Evolutionary conservation across 2,113 vertebrate species (phyloP), one percentile per base, ranked within the genome.

Genomic region (Sterrhoptilus dennistouni): DNA sequence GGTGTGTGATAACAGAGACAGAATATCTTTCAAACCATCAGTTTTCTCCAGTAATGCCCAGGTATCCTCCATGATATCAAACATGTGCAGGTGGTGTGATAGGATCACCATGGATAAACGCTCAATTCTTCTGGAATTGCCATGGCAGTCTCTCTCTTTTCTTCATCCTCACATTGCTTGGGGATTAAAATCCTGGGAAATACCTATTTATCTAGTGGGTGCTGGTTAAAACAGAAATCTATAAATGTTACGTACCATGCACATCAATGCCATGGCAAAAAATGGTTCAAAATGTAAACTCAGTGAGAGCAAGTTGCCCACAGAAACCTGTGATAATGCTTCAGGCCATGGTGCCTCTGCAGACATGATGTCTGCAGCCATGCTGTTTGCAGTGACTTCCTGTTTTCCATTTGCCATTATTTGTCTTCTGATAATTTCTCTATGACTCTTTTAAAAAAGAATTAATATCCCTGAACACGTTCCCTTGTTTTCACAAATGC

Each of bases 401-500:
- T 23, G 24, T 14, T 42, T 28, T 70, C 16, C 12, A 16, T 50
- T 74, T 90, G 63, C 56, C 52, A 18, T 59, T 57, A 16, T 57
- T 9, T 75, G 31, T 65, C 25, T 87, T 84, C 63, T 63, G 18
- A 56, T 54, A 69, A 68, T 87, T 88, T 89, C 45, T 86, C 27
- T 50, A 19, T 54, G 15, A 70, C 9, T 29, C 33, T 86, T 85
- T 69, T 54, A 10, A 57, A 69, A 52, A 63, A 53, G 45, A 66
- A 63, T 92, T 89, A 91, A 66, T 90, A 40, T 65, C 49, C 22
- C 69, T 69, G 74, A 87, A 52, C 36, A 77, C 12, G 60, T 77
- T 61, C 80, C 54, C 18, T 74, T 90, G 40, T 49, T 95, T 95
- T 91, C 19, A 68, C 66, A 93, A 96, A 92, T 33, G 38, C 6